Conservation (phyloP, 2,113 vertebrate genomes). For the Daphoenositta chrysoptera region DNA sequence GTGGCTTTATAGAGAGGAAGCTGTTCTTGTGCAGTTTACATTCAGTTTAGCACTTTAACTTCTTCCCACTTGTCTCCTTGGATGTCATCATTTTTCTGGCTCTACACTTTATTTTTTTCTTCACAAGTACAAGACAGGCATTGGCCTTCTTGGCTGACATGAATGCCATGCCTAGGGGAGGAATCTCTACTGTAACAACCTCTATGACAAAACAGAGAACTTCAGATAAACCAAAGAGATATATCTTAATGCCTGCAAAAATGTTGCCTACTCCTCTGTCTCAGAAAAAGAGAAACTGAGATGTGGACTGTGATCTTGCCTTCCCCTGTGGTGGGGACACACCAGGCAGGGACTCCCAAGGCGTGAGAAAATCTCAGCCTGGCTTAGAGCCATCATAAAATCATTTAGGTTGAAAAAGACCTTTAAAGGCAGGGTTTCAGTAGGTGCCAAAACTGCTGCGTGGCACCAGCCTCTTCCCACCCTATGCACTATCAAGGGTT, state of each 20-base stretch:
- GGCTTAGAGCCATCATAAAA: neutral
- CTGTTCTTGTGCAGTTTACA: neutral
- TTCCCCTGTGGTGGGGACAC: neutral
- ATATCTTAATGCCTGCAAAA: neutral
- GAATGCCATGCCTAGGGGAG: neutral
- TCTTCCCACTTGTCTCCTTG: neutral
- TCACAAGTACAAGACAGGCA: neutral
- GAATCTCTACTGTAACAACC: neutral
- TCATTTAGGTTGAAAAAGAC: neutral
- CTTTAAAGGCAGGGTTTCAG: neutral
- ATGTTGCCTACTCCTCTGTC: neutral
- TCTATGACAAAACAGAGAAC: neutral
- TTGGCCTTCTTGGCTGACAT: neutral
- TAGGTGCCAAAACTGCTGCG: neutral
- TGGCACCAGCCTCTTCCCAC: neutral
- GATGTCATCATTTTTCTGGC: neutral
- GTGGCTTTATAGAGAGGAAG: neutral
- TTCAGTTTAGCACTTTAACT: neutral
- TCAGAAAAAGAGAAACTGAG: neutral
- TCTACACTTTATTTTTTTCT: neutral
- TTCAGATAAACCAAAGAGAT: neutral
- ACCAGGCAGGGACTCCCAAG: neutral
- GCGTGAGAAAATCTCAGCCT: neutral
- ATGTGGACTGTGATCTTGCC: neutral
- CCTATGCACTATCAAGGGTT: fast-evolving